Evolutionary conservation across 1,140 invertebrate species (phyloP), one percentile per base, ranked within the genome.

Genomic region (Helicoverpa zea): DNA sequence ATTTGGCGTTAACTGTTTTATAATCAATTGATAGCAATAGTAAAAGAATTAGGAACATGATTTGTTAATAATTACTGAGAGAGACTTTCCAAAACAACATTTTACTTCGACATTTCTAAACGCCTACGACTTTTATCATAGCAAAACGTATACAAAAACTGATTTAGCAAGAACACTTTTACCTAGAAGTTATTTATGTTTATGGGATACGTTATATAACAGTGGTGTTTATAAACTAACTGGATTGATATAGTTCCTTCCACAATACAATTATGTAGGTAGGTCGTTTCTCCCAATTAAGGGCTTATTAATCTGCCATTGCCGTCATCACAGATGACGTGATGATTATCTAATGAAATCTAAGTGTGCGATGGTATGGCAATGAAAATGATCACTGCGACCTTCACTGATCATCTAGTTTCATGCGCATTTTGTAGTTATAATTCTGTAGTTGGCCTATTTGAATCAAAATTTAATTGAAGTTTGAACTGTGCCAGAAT

Each of bases 1-100:
- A 51, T 35, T 83, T 84, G 0, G 86, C 81, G 12, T 16, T 63
- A 12, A 78, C 49, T 4, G 63, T 47, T 51, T 18, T 63, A 29
- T 79, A 10, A 23, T 43, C 51, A 29, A 52, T 63, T 13, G 43
- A 64, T 13, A 66, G 51, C 23, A 56, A 12, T 18, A 2, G 4
- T 72, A 80, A n/a, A 63, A 70, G 49, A 72, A 81, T 73, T 13
- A 49, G 12, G 2, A 49, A 5, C 43, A 68, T 68, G 12, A 12
- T 49, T 23, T n/a, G 3, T 9, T 9, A 2, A 11, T n/a, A 18
- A 0, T 5, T 58, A 2, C 0, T 7, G 35, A 5, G 0, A 1
- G 35, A 7, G 5, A 7, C 5, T 7, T 43, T 7, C 35, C 7
- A 43, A 1, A 43, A 43, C 35, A 0, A 1, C 0, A 9, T 43